Evolutionary conservation across 92 coral and sea anemone species (phyloP), one percentile per base, ranked within the genome.

Genomic region (Siderastrea radians): DNA sequence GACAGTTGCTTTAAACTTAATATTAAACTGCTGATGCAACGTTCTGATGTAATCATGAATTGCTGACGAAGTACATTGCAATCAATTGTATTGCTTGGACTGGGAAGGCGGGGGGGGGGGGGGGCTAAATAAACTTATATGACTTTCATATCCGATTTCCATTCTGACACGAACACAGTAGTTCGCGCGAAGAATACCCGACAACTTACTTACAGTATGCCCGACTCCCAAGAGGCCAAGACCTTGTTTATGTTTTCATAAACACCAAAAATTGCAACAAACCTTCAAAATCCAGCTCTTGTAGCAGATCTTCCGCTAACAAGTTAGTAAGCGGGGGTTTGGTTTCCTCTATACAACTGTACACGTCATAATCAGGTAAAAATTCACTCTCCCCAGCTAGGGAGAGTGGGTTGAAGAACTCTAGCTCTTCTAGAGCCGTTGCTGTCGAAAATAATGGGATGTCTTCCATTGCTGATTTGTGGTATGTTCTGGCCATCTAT

Each of bases 291-390:
- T 95, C 90, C 47, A 95, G 74, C 85, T 86, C 96, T 75, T 95
- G 88, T 13, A 95, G 78, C 46, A 95, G 93, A 47, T 95, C 98
- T 77, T 84, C 93, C 72, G 98, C 94, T 16, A 80, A 93, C 75
- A 95, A 86, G 51, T 75, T 92, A 26, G 87, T 59, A 14, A 26
- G 67, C 53, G 84, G 48, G 2, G 77, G 79, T 17, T 81, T 83
- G 19, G 79, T 38, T 43, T 77, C 80, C 19, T 82, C 79, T 64
- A 80, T 80, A 58, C 83, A 83, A 61, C 67, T 86, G 78, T 84
- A 95, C 93, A 91, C 95, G 95, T 95, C 98, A 95, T 91, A 95
- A 68, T 85, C 84, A 76, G 78, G 92, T 53, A 82, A 65, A n/a
- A 82, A 11, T 12, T 78, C 82, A 62, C 62, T 70, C 53, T 77